A percentile compares a stretch with the other conserved stretches of the same genome.
Conservation (phyloP, 2,797 vertebrate species). For the Protonibea diacanthus region DNA sequence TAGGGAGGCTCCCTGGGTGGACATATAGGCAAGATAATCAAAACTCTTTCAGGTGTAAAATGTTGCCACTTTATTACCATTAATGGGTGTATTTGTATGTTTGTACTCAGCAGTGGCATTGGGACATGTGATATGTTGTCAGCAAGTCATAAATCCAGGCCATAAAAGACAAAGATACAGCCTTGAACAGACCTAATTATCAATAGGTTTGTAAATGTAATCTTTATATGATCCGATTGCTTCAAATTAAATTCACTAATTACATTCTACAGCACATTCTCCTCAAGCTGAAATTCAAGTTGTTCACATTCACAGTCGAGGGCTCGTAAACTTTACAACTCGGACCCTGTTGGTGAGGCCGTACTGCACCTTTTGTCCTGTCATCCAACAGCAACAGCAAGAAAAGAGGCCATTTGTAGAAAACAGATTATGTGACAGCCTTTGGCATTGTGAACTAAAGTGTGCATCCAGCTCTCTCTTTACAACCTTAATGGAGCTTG, state of each 20-base stretch:
- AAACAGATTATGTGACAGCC: slow-evolving; percentile 1
- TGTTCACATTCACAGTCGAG: slow-evolving; percentile 16
- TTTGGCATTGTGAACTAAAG: not conserved
- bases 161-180: slow-evolving; percentile 5
- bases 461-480: slow-evolving; percentile 33
- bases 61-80: slow-evolving; percentile 44
- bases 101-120: slow-evolving; percentile 12
- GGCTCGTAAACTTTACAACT: slow-evolving; percentile 36
- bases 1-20: slow-evolving; percentile 34
- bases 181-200: not conserved
- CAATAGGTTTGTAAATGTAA: not conserved
- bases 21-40: slow-evolving; percentile 23
- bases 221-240: not conserved
- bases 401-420: slow-evolving; percentile 7
- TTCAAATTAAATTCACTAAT: slow-evolving; percentile 24
- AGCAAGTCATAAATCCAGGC: slow-evolving; percentile 46
- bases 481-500: slow-evolving; percentile 37
- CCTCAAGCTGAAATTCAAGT: not conserved
- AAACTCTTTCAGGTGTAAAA: slow-evolving; percentile 44
- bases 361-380: slow-evolving; percentile 1
- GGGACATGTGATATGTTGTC: slow-evolving; percentile 34
- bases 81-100: slow-evolving; percentile 32
- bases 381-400: slow-evolving; percentile 22
- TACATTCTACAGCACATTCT: not conserved
- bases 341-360: slow-evolving; percentile 18